Conservation (phyloP, 2,113 vertebrate species). For the Eublepharis macularius region DNA sequence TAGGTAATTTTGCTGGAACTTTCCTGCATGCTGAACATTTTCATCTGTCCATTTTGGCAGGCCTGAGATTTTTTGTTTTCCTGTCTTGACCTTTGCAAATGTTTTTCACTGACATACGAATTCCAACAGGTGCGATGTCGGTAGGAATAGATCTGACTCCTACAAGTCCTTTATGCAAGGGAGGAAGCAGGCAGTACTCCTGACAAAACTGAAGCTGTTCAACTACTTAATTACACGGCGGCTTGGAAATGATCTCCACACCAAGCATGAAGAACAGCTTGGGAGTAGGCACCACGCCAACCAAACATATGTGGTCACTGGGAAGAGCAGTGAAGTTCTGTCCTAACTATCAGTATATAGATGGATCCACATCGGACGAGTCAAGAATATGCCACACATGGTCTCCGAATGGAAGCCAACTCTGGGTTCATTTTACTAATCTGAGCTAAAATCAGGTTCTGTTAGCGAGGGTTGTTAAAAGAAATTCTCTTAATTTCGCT, state of each 20-base stretch:
- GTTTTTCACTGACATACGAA: background rate
- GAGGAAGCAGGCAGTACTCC: accelerated
- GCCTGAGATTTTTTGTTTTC: accelerated
- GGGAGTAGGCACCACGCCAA: background rate
- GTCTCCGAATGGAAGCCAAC: background rate
- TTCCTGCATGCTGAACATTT: background rate
- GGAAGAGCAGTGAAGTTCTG: accelerated
- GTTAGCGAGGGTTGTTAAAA: too few relatives aligned
- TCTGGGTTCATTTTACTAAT: background rate
- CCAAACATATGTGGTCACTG: background rate
- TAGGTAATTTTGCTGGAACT: background rate
- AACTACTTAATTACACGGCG: background rate
- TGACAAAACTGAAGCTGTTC: background rate
- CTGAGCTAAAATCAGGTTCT: background rate
- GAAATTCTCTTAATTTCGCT: too few relatives aligned
- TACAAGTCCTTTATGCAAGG: background rate
- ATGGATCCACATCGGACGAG: accelerated
- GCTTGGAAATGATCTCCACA: background rate
- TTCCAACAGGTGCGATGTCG: background rate
- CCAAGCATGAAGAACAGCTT: background rate
- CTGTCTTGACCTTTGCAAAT: background rate
- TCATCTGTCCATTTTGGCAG: background rate
- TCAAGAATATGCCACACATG: background rate
- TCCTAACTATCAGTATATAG: background rate
- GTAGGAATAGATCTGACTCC: background rate